phyloP scores from a whole-genome alignment of 1,140 invertebrate genomes.

The Chrysomallon squamiferum region DNA sequence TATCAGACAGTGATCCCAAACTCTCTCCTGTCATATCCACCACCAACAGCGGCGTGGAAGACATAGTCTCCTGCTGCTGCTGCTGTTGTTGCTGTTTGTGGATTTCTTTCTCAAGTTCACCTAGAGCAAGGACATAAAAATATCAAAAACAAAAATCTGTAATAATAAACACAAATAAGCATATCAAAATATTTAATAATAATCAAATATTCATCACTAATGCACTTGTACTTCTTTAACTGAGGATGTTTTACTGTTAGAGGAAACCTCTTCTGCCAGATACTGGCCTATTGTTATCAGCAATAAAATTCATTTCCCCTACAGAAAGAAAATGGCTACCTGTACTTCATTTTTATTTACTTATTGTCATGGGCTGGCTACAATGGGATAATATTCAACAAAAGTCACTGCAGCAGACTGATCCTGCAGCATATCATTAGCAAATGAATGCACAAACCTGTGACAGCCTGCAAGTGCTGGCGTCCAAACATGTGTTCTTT shows the following conservation, averaged over 20 bases:
- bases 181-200: neutral
- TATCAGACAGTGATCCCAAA: neutral
- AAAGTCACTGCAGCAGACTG: no score
- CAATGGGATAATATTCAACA: no score
- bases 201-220: no score
- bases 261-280: no score
- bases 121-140: constrained; percentile 6
- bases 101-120: constrained; percentile 26
- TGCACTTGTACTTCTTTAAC: no score
- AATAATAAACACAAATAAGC: neutral
- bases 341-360: no score
- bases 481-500: constrained; percentile 69
- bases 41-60: neutral
- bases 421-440: no score
- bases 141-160: neutral
- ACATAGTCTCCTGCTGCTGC: constrained; percentile 8
- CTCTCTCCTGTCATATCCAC: neutral
- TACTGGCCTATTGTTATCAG: no score
- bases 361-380: no score
- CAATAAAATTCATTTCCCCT: no score
- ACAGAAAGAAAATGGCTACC: no score
- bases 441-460: constrained; percentile 42
- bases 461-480: constrained; percentile 66
- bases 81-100: constrained; percentile 21
- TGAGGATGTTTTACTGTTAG: no score